Base-by-base conservation (phyloP, 2,888 invertebrate species). In the Tanypteryx hageni region DNA sequence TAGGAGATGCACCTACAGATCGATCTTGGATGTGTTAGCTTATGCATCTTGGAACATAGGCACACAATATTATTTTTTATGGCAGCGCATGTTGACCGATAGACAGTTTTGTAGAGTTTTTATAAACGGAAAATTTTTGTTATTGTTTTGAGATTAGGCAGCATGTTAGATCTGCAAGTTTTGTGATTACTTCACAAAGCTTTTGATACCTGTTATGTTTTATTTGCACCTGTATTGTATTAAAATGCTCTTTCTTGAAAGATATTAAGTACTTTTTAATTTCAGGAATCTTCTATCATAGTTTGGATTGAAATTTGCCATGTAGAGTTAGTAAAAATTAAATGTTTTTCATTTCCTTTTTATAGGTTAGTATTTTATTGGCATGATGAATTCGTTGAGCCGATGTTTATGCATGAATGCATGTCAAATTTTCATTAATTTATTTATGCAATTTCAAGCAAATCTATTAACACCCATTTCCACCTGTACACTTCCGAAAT, bases 21-120 rank as follows among this genome's bases (percentile, higher is more conserved):
- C 64, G 27, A n/a, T 27, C 64, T 89, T 64, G 89, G 64, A 31
- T n/a, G 31, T 64, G 16, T 10, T 22, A 86, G 64, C 27, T 89
- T 64, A 31, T 89, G 89, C 89, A 89, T 89, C 64, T 89, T 89
- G 89, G 44, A 16, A 10, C 16, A 16, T 44, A 68, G 89, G 44
- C 44, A 31, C 18, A 44, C 27, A 10, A 18, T 89, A 16, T 18
- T 3, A 44, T 64, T n/a, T 64, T 68, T 83, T 57, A n/a, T 83
- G 18, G 56, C 44, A 68, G 44, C 64, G 89, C 89, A 89, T 89
- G 89, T n/a, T 18, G 14, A n/a, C 16, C 11, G 7, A n/a, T 18
- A 10, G 22, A 27, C 4, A 76, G 76, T 27, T 22, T 22, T 22
- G 76, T 27, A 76, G 22, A 3, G 22, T 76, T 22, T 22, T 27